These are phyloP conservation scores for Psephotus haematonotus DNA, from an alignment of 2,113 vertebrate species.

Conservation along the genomic window DNA sequence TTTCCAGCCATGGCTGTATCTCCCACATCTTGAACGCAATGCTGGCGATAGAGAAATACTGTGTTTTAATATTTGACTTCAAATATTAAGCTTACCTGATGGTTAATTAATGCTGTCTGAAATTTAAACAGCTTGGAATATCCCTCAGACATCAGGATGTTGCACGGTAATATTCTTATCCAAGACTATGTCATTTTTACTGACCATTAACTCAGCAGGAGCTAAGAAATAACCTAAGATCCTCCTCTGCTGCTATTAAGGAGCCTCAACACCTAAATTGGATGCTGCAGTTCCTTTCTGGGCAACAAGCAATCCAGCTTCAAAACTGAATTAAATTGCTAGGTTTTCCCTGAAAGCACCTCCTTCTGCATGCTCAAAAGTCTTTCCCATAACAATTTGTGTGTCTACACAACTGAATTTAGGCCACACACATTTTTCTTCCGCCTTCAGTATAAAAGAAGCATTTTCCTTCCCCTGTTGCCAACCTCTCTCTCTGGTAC, in stretches of 20 bases:
- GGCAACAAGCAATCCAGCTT: not conserved
- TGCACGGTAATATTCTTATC: not conserved
- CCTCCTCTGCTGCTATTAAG: not conserved
- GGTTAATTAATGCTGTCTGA: not conserved
- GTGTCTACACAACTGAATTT: not conserved
- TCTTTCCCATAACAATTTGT: not conserved
- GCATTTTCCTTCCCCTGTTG: not conserved
- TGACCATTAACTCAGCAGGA: conserved; percentile 21
- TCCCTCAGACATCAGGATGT: not conserved
- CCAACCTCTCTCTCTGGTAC: not conserved
- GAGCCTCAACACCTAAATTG: not conserved
- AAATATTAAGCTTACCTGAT: not conserved
- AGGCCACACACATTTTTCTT: not conserved
- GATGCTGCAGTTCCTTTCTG: not conserved
- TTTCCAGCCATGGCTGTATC: not conserved
- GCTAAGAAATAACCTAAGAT: not conserved
- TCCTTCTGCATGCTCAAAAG: not conserved
- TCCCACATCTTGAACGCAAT: not conserved
- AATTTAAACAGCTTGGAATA: not conserved
- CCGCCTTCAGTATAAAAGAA: not conserved
- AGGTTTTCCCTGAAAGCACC: not conserved
- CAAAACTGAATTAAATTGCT: not conserved
- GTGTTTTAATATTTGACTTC: not conserved
- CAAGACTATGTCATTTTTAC: not conserved
- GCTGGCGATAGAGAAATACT: not conserved